phyloP scores from a whole-genome alignment of 2,113 vertebrate genomes.

The Dromas ardeola region DNA sequence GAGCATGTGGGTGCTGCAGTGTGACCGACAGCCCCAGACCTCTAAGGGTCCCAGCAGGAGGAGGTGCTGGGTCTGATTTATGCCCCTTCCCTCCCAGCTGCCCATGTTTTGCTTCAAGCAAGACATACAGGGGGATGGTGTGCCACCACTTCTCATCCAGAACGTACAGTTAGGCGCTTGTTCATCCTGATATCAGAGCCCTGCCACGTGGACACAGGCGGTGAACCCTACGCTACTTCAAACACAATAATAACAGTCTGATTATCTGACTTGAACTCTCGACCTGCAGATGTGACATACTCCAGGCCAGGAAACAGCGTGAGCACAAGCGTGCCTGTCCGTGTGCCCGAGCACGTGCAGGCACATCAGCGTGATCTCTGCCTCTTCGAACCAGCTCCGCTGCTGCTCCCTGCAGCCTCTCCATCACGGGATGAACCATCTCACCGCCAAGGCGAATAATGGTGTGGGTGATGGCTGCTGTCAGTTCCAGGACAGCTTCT shows the following conservation, averaged over 20 bases:
- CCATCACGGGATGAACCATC: neutral
- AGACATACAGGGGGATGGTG: neutral
- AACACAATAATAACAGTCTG: neutral
- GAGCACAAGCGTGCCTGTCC: fast-evolving
- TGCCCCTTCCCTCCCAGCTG: neutral
- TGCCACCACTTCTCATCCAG: neutral
- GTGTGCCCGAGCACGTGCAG: fast-evolving
- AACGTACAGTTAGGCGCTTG: neutral
- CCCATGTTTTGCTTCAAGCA: neutral
- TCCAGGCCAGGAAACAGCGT: neutral
- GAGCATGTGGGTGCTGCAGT: neutral
- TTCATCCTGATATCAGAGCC: neutral
- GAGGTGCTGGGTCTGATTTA: neutral
- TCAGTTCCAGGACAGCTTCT: neutral
- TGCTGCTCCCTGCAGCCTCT: neutral
- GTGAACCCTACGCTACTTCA: neutral
- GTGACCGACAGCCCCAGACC: neutral
- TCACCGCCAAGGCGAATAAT: neutral
- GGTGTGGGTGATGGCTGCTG: neutral
- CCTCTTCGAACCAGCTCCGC: neutral
- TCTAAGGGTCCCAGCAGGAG: neutral
- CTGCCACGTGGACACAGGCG: neutral
- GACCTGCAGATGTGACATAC: neutral
- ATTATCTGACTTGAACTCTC: neutral
- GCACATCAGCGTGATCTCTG: fast-evolving